phyloP scores from a whole-genome alignment of 2,888 invertebrate genomes.

The Lepidonotus clava region DNA sequence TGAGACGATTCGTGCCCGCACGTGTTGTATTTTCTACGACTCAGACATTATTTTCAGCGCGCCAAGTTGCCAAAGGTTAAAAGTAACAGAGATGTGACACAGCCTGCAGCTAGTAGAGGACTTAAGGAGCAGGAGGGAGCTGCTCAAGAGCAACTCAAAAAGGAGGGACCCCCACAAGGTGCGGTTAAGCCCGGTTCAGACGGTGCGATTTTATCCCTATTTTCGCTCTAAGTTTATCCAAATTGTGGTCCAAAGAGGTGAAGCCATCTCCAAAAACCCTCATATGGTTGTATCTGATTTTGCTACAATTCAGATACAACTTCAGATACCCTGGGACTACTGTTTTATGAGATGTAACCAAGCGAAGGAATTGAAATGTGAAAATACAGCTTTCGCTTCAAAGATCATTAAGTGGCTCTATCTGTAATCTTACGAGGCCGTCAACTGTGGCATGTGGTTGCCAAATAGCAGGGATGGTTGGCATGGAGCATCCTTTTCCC shows the following conservation, averaged over 20 bases:
- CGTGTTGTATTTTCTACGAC: background rate
- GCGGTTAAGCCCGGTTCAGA: too few relatives aligned
- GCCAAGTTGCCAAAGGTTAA: slow-evolving; percentile 19
- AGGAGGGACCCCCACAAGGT: too few relatives aligned
- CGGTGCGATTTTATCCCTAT: too few relatives aligned
- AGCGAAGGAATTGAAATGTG: background rate
- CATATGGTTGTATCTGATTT: too few relatives aligned
- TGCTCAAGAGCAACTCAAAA: too few relatives aligned
- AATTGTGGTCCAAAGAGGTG: too few relatives aligned
- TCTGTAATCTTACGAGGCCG: background rate
- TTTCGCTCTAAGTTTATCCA: too few relatives aligned
- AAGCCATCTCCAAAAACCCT: too few relatives aligned
- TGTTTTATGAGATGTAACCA: background rate
- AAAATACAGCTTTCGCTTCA: background rate
- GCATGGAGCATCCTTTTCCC: background rate
- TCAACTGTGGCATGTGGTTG: background rate
- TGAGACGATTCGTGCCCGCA: background rate
- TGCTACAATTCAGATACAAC: too few relatives aligned
- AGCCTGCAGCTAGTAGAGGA: background rate
- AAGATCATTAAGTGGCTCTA: background rate
- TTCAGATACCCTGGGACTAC: too few relatives aligned
- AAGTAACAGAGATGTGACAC: slow-evolving; percentile 2
- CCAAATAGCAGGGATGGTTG: background rate
- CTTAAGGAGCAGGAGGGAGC: background rate
- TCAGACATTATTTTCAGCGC: slow-evolving; percentile 4